Percentiles rank a stretch among this genome's conserved stretches.
These are phyloP conservation scores for Drosophila triauraria DNA, from an alignment of 1,140 invertebrate species.

Conservation along the genomic window DNA sequence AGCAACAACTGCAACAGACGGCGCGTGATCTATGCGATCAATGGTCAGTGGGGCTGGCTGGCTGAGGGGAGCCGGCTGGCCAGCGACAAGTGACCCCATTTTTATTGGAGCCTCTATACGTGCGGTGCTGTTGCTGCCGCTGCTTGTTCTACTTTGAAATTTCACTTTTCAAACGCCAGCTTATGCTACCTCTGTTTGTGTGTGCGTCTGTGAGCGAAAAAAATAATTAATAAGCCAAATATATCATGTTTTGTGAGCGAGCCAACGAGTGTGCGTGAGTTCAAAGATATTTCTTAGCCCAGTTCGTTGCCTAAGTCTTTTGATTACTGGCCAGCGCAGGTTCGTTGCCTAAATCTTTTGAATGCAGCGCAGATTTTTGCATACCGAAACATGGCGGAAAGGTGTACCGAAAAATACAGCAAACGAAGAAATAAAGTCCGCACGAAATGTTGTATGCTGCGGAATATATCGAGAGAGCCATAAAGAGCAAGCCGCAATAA, in stretches of 20 bases:
- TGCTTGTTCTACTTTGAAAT: constrained; percentile 78
- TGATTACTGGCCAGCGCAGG: constrained; percentile 30
- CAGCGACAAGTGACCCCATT: constrained; percentile 77
- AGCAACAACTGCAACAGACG: constrained; percentile 51
- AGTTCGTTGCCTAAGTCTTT: constrained; percentile 70
- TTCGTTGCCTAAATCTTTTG: constrained; percentile 65
- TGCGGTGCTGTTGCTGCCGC: constrained; percentile 51
- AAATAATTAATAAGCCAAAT: constrained; percentile 75
- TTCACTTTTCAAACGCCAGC: constrained; percentile 75
- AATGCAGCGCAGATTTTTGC: constrained; percentile 24
- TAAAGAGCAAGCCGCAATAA: constrained; percentile 43
- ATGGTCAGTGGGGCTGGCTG: constrained; percentile 21
- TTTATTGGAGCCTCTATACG: constrained; percentile 74
- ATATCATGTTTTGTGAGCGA: constrained; percentile 33
- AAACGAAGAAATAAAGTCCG: constrained; percentile 18
- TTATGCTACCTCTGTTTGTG: constrained; percentile 9
- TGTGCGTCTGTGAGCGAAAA: constrained; percentile 31
- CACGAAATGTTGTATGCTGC: constrained; percentile 52
- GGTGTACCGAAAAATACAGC: constrained; percentile 5
- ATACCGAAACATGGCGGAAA: constrained; percentile 3
- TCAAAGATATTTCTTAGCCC: constrained; percentile 37
- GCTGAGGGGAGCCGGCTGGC: constrained; percentile 39
- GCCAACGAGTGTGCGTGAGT: constrained; percentile 35
- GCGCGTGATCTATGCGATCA: constrained; percentile 69
- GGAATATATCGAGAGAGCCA: constrained; percentile 52